Evolutionary conservation across 1,140 invertebrate genomes (phyloP).

Genomic region (Pararge aegeria): DNA sequence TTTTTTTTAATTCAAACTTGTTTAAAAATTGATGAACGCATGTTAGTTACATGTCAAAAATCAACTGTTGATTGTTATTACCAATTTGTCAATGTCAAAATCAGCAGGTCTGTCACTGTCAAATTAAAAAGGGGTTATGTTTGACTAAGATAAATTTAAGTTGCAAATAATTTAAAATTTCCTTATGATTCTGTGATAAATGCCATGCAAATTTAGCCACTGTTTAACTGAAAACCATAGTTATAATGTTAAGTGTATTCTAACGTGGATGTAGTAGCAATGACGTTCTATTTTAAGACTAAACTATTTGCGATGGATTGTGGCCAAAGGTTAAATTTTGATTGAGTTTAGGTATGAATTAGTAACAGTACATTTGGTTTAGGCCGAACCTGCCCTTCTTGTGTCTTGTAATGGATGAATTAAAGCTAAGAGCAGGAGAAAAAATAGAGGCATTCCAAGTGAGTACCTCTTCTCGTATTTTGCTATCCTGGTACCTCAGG

Average conservation of each 20-base stretch:
- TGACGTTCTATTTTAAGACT: slow-evolving; percentile 65
- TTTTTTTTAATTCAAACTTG: too few relatives aligned
- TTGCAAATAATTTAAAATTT: slow-evolving; percentile 1
- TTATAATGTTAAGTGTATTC: slow-evolving; percentile 15
- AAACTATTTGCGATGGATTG: slow-evolving; percentile 62
- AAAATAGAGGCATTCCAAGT: slow-evolving; percentile 67
- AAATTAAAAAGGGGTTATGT: slow-evolving; percentile 6
- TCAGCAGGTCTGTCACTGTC: background rate
- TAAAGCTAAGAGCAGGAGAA: slow-evolving; percentile 64
- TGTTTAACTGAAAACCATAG: slow-evolving; percentile 10
- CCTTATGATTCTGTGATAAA: slow-evolving; percentile 20
- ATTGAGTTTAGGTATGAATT: slow-evolving; percentile 54
- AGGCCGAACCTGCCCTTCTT: slow-evolving; percentile 35
- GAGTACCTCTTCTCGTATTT: slow-evolving; percentile 34
- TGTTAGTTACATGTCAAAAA: background rate
- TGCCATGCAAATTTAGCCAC: slow-evolving; percentile 8
- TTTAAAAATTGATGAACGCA: too few relatives aligned
- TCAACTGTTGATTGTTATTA: background rate
- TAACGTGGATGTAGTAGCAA: slow-evolving; percentile 28
- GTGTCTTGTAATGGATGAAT: slow-evolving; percentile 60
- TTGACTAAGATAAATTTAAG: background rate
- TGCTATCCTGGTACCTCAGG: background rate
- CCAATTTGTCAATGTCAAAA: background rate
- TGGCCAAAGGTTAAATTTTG: slow-evolving; percentile 69
- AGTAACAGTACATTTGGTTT: slow-evolving; percentile 47